These are phyloP conservation scores for Cavia porcellus DNA, from an alignment of 2,113 vertebrate species.

Conservation along the genomic window DNA sequence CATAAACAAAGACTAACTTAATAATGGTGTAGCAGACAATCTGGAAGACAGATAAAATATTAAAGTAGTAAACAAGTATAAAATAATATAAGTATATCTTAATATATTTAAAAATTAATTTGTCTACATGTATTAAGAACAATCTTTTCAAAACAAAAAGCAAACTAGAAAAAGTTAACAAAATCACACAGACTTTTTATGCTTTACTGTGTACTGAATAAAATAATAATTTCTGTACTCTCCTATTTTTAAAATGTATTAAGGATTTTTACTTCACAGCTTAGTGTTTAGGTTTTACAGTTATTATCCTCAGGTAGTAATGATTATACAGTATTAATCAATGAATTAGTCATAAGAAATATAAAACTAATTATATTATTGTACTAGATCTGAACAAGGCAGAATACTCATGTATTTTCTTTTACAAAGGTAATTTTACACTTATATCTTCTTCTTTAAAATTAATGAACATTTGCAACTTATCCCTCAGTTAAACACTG, in stretches of 20 bases:
- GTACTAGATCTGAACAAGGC: neutral
- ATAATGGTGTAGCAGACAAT: constrained; percentile 68
- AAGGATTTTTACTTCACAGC: neutral
- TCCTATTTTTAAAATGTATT: neutral
- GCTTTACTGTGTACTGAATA: neutral
- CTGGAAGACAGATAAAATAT: constrained; percentile 65
- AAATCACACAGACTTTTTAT: neutral
- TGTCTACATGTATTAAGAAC: constrained; percentile 4
- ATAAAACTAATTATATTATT: neutral
- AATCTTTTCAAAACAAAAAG: constrained; percentile 5
- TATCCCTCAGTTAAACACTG: neutral
- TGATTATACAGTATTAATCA: neutral
- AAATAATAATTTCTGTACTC: neutral
- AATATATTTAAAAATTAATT: constrained; percentile 16
- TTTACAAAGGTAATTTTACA: neutral
- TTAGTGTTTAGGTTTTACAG: neutral
- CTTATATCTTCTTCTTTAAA: neutral
- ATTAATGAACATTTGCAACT: neutral
- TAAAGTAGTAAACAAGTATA: constrained; percentile 49
- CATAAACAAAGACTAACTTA: constrained; percentile 60
- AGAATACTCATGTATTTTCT: neutral
- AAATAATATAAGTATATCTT: constrained; percentile 58
- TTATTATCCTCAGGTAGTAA: neutral
- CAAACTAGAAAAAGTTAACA: neutral
- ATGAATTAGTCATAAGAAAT: neutral